These are phyloP conservation scores for Sebastes alutus DNA, from an alignment of 2,797 vertebrate species.

Conservation along the genomic window DNA sequence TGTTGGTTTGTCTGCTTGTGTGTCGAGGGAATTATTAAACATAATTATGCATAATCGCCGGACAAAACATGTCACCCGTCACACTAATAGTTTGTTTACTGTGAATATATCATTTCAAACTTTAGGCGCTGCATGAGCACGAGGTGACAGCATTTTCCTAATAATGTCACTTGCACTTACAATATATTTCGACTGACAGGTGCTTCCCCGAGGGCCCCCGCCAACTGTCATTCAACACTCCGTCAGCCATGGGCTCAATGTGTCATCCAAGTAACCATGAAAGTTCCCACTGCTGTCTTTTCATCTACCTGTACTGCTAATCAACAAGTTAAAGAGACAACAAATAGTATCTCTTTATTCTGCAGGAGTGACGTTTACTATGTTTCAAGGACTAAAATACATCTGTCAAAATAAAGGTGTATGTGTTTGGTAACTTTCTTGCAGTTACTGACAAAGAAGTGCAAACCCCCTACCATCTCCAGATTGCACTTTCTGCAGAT, in stretches of 20 bases:
- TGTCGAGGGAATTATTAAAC: constrained; percentile 63
- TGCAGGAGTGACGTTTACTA: not conserved
- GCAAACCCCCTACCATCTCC: not conserved
- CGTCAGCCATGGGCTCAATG: constrained; percentile 60
- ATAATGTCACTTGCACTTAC: constrained; percentile 60
- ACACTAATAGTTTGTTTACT: constrained; percentile 65
- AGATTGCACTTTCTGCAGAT: not conserved
- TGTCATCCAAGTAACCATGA: constrained; percentile 52
- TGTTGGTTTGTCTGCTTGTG: constrained; percentile 55
- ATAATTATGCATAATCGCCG: constrained; percentile 65
- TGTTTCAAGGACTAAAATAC: not conserved
- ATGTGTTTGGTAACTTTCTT: not conserved
- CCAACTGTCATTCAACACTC: constrained; percentile 64
- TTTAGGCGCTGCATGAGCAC: constrained; percentile 31
- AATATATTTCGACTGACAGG: constrained; percentile 61
- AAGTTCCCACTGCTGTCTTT: constrained; percentile 34
- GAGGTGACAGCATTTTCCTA: constrained; percentile 59
- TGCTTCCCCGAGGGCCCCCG: constrained; percentile 50
- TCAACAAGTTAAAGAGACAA: constrained; percentile 44
- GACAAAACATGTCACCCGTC: constrained; percentile 64
- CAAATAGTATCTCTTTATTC: constrained; percentile 15
- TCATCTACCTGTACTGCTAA: constrained; percentile 38
- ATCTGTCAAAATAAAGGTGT: not conserved
- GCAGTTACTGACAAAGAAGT: not conserved
- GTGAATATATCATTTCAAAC: constrained; percentile 47